phyloP scores from a whole-genome alignment of 2,888 invertebrate species.

The Philaethria dido region DNA sequence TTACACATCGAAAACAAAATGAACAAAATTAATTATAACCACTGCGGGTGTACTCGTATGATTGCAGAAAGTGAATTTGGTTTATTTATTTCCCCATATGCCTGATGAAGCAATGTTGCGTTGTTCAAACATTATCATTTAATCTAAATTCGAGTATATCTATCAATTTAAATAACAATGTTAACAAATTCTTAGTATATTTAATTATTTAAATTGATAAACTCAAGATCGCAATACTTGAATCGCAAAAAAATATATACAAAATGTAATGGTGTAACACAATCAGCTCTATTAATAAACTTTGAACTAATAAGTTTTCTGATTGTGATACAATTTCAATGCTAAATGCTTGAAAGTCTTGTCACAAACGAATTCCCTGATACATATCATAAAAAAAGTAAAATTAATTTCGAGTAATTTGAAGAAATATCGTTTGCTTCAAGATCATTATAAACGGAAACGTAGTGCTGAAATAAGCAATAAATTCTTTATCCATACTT shows the following conservation, averaged over 20 bases:
- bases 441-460: constrained; percentile 6
- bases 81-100: background rate
- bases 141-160: constrained; percentile 4
- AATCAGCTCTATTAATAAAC: background rate
- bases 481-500: background rate
- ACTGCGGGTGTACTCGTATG: too few species aligned
- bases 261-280: background rate
- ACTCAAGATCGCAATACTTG: background rate
- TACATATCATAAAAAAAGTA: background rate
- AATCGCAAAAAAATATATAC: constrained; percentile 14
- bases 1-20: too few species aligned
- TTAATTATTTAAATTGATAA: background rate
- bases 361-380: background rate
- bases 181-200: too few species aligned
- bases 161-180: background rate
- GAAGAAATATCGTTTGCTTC: constrained; percentile 4
- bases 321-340: background rate
- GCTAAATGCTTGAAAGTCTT: constrained; percentile 4
- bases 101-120: constrained; percentile 4
- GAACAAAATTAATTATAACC: too few species aligned
- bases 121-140: background rate
- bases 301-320: background rate
- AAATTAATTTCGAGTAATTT: background rate
- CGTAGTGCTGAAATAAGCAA: constrained; percentile 1
- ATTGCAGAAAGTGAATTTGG: background rate